Evolutionary conservation across 1,140 invertebrate species (phyloP).

Genomic region (Ooceraea biroi): DNA sequence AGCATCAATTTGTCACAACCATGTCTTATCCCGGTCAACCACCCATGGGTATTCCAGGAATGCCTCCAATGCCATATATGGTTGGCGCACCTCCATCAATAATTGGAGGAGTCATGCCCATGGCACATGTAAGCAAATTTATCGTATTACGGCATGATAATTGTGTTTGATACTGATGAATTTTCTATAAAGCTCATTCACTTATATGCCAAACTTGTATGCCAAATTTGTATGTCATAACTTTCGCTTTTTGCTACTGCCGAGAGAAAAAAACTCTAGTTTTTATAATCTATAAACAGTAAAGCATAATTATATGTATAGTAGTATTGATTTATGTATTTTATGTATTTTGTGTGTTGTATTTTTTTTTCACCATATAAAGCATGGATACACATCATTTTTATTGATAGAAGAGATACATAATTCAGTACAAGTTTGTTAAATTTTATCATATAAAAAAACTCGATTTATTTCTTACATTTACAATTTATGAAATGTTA

Average conservation of each 20-base stretch:
- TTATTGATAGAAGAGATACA: not conserved
- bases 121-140: conserved; percentile 83
- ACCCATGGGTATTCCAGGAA: conserved; percentile 85
- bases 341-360: conserved; percentile 10
- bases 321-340: conserved; percentile 5
- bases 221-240: conserved; percentile 20
- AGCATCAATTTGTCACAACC: conserved; percentile 55
- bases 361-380: conserved; percentile 18
- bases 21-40: conserved; percentile 86
- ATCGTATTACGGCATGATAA: conserved; percentile 20
- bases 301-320: conserved; percentile 2
- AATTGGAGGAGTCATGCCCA: conserved; percentile 85
- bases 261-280: not conserved
- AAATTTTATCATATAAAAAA: too few relatives aligned
- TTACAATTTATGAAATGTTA: too few relatives aligned
- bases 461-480: too few relatives aligned
- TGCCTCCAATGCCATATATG: conserved; percentile 86
- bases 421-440: not conserved
- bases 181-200: not conserved
- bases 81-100: conserved; percentile 85
- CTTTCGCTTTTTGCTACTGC: conserved; percentile 20
- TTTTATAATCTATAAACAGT: not conserved
- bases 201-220: too few relatives aligned
- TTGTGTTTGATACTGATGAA: not conserved
- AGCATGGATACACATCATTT: not conserved